These are phyloP conservation scores for Pampusana beccarii DNA, from an alignment of 2,113 vertebrate species.

Conservation along the genomic window DNA sequence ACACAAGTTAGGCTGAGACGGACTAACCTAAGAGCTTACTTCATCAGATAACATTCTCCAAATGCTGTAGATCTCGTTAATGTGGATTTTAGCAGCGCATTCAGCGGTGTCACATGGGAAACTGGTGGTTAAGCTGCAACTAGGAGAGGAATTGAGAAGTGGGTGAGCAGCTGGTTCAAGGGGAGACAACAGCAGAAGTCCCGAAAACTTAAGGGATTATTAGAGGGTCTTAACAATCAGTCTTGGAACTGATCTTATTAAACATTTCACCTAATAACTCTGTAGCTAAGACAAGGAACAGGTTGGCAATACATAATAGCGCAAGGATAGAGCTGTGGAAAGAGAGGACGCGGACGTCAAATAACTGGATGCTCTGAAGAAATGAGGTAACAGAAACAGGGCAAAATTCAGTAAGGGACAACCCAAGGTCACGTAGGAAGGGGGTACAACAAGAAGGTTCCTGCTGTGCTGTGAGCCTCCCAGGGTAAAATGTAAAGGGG, in stretches of 20 bases:
- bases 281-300: not conserved
- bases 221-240: not conserved
- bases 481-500: not conserved
- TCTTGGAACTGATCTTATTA: not conserved
- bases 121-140: not conserved
- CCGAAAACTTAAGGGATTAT: not conserved
- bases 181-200: not conserved
- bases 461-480: not conserved
- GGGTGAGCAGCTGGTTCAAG: not conserved
- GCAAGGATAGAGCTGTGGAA: accelerated
- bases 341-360: not conserved
- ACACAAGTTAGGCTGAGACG: not conserved
- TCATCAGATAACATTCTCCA: constrained; percentile 20
- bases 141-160: not conserved
- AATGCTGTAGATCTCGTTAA: constrained; percentile 28
- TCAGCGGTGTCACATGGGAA: not conserved
- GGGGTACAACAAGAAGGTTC: not conserved
- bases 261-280: not conserved
- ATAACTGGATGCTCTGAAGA: not conserved
- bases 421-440: not conserved
- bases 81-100: constrained; percentile 9
- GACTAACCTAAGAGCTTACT: not conserved
- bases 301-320: accelerated
- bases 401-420: not conserved
- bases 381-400: not conserved